Base-by-base conservation (phyloP, 2,888 invertebrate species). In the Himalopsyche anomala region DNA sequence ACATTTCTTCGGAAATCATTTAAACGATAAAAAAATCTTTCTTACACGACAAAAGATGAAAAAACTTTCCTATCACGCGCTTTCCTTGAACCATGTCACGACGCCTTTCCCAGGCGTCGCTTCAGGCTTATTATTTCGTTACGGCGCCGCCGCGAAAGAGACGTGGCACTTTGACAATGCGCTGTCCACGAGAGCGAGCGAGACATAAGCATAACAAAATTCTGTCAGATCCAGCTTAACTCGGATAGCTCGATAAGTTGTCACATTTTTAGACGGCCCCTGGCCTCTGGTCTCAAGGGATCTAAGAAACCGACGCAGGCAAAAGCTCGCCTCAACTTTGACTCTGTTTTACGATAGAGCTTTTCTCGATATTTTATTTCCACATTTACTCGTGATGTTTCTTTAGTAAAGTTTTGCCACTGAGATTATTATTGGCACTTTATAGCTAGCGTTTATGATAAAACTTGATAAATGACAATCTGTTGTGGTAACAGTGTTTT, bases 41-140 rank as follows among this genome's bases (percentile, higher is more conserved):
- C 8, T 19, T 19, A 19, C 62, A 19, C 19, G 28, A 28, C 62
- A 62, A n/a, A 62, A 62, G 28, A 51, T 15, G 51, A 62, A 62
- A 62, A 62, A 62, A 62, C 62, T 62, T 62, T 62, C 62, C 62
- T 62, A 62, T 62, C 62, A 62, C 62, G 11, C 62, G 19, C 62
- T 62, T 9, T 28, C 62, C 19, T 62, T 62, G 62, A 62, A 62
- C 62, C 62, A 62, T 28, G 62, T 62, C 62, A 62, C 62, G 62
- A 62, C 62, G 28, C 28, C 28, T 62, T 19, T 62, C 62, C 56
- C 80, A 80, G 80, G 40, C 80, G 80, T 80, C 80, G 80, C 80
- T 80, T 12, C 42, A n/a, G 80, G 80, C 80, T 80, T 80, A 80
- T 80, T 80, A 80, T 80, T 80, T 80, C 42, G 80, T 38, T 15